Conservation (phyloP, 30 jellyfish, hydroid and myxozoan species). For the Aurelia aurita complex sp. Pacific region DNA sequence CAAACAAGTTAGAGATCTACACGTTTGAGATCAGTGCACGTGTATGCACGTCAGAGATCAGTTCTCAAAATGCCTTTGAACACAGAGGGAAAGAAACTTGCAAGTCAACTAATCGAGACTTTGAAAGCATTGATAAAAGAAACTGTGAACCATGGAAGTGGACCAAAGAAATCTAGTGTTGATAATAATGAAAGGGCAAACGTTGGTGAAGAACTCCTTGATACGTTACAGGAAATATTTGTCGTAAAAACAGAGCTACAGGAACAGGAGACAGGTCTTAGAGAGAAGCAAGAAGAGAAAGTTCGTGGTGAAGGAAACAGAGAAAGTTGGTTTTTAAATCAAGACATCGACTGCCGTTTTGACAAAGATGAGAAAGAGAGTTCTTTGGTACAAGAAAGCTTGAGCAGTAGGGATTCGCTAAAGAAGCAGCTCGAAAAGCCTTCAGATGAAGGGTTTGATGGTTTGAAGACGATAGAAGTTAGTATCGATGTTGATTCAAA, state of each 20-base stretch:
- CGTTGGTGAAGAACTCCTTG: not conserved
- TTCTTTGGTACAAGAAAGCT: not conserved
- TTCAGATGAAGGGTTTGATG: not conserved
- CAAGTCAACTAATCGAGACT: not conserved
- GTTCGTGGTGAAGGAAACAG: no score
- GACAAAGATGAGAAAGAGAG: not conserved
- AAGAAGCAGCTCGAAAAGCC: not conserved
- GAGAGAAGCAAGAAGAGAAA: not conserved
- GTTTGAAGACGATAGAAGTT: not conserved
- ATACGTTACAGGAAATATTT: not conserved
- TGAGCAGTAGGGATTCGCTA: not conserved
- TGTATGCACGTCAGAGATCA: no score
- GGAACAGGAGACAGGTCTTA: not conserved
- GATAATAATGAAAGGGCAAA: not conserved
- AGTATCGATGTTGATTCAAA: not conserved
- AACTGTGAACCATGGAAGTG: not conserved
- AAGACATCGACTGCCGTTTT: no score
- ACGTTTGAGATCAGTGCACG: no score
- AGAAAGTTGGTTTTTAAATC: no score
- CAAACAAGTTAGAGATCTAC: no score
- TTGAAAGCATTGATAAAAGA: constrained; percentile 13
- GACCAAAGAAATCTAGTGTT: not conserved
- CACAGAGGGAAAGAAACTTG: constrained; percentile 20
- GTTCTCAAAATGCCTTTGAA: constrained; percentile 11
- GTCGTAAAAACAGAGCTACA: constrained; percentile 8